phyloP scores from a whole-genome alignment of 1,140 invertebrate genomes.

The Stenopsyche tienmushanensis region DNA sequence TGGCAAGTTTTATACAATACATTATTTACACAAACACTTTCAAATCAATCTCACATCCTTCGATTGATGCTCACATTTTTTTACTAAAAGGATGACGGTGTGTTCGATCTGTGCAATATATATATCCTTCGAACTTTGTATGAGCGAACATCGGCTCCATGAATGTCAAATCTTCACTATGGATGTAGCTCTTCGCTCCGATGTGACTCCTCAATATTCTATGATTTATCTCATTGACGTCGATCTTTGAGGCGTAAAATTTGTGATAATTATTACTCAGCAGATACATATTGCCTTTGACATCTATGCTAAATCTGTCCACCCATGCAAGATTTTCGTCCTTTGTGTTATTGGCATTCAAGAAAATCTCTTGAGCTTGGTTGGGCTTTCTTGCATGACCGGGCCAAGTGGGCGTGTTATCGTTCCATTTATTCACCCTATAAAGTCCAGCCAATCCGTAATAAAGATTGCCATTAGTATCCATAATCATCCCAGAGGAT shows the following conservation, averaged over 20 bases:
- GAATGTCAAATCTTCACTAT: too few relatives aligned
- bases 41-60: too few relatives aligned
- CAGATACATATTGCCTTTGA: slow-evolving; percentile 63
- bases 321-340: slow-evolving; percentile 77
- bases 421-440: slow-evolving; percentile 67
- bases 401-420: slow-evolving; percentile 52
- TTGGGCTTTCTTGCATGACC: slow-evolving; percentile 60
- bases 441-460: slow-evolving; percentile 67
- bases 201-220: slow-evolving; percentile 59
- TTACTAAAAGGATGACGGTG: too few relatives aligned
- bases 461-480: slow-evolving; percentile 63
- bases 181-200: slow-evolving; percentile 66
- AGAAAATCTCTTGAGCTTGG: slow-evolving; percentile 62
- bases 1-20: too few relatives aligned
- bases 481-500: slow-evolving; percentile 70
- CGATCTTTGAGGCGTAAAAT: slow-evolving; percentile 58
- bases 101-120: too few relatives aligned
- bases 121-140: too few relatives aligned
- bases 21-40: too few relatives aligned
- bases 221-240: slow-evolving; percentile 59
- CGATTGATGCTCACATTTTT: too few relatives aligned
- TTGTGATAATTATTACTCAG: slow-evolving; percentile 66
- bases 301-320: slow-evolving; percentile 67
- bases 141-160: too few relatives aligned
- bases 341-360: too few relatives aligned